A percentile compares a stretch with the other conserved stretches of the same genome.
Conservation (phyloP, 2,888 invertebrate genomes). For the Oxyscelio sp. region DNA sequence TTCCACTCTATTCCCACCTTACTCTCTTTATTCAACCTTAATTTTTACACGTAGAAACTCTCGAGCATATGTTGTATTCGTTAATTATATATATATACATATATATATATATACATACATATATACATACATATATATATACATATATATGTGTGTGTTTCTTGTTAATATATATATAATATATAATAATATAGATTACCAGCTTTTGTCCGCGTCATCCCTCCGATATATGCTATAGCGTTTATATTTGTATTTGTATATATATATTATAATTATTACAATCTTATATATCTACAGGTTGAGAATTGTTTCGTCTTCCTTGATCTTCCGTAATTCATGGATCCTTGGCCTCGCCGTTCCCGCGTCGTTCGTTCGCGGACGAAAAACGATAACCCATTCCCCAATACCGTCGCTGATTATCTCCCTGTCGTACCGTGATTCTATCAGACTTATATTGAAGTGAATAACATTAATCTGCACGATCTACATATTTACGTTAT, state of each 20-base stretch:
- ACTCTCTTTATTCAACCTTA: too few species aligned
- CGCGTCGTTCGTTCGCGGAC: conserved; percentile 52
- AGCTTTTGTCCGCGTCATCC: conserved; percentile 55
- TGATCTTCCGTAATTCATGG: conserved; percentile 71
- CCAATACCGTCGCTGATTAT: conserved; percentile 56
- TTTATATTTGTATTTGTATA: conserved; percentile 57
- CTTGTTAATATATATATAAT: too few species aligned
- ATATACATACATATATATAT: too few species aligned
- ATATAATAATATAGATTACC: too few species aligned
- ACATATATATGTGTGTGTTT: too few species aligned
- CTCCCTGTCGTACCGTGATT: conserved; percentile 73
- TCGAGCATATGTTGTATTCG: too few species aligned
- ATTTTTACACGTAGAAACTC: too few species aligned
- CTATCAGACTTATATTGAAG: conserved; percentile 84
- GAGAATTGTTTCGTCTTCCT: conserved; percentile 78
- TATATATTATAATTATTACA: conserved; percentile 78
- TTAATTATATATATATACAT: too few species aligned
- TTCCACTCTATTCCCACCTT: too few species aligned
- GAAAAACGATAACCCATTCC: conserved; percentile 51
- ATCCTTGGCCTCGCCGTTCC: conserved; percentile 69
- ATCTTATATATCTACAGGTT: conserved; percentile 81
- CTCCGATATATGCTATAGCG: conserved; percentile 51
- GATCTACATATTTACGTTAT: conserved; percentile 80
- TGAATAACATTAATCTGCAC: conserved; percentile 83
- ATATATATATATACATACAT: too few species aligned